Percentiles rank a stretch among this genome's conserved stretches.
phyloP scores from a whole-genome alignment of 2,113 vertebrate species.

The Muscicapa adusta region DNA sequence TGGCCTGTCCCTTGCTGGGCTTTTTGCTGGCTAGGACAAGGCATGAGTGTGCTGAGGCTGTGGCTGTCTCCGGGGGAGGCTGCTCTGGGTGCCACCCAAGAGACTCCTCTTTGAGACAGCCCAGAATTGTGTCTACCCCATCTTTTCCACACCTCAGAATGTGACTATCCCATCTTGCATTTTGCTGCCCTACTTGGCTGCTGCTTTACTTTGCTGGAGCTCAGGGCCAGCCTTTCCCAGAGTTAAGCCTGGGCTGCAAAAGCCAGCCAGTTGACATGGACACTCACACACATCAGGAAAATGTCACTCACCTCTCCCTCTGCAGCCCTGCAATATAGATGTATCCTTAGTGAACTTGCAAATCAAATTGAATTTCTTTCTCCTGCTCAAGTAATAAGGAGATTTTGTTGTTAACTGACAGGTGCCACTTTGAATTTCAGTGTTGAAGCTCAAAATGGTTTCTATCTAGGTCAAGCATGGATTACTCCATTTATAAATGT shows the following conservation, averaged over 20 bases:
- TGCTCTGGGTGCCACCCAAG: neutral
- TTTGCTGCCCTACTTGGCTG: neutral
- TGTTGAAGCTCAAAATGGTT: neutral
- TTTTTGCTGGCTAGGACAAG: neutral
- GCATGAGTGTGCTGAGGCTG: neutral
- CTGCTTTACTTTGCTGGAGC: neutral
- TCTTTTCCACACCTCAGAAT: neutral
- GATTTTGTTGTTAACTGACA: slow-evolving; percentile 44
- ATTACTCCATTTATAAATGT: neutral
- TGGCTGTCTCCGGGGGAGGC: neutral
- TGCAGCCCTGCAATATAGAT: neutral
- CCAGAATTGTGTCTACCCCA: neutral
- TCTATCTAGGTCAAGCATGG: slow-evolving; percentile 44
- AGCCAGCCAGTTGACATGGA: neutral
- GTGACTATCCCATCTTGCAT: neutral
- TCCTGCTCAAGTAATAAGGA: neutral
- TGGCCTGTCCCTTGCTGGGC: neutral
- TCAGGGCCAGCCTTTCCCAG: neutral
- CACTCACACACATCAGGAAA: neutral
- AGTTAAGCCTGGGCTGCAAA: neutral
- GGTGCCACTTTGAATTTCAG: slow-evolving; percentile 42
- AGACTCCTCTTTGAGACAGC: neutral
- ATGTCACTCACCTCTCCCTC: neutral
- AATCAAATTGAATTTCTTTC: slow-evolving; percentile 26
- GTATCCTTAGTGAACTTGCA: neutral